Percentiles rank a stretch among this genome's conserved stretches.
phyloP scores from a whole-genome alignment of 2,888 invertebrate genomes.

The Arenicola marina region DNA sequence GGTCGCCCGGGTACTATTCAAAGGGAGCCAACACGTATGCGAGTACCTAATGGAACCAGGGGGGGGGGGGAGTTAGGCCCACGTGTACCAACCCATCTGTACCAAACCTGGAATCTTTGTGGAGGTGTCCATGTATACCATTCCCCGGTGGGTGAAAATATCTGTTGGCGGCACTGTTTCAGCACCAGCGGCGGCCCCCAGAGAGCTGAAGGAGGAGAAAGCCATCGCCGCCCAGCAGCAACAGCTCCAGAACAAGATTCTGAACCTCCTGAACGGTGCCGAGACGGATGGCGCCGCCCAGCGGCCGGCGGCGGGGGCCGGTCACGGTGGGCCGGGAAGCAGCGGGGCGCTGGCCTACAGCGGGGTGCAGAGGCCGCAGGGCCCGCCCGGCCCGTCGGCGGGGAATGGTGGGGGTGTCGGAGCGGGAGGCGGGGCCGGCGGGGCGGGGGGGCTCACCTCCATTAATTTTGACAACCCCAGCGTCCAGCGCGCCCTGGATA shows the following conservation, averaged over 20 bases:
- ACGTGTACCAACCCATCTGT: too few species aligned
- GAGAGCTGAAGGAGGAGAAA: constrained; percentile 12
- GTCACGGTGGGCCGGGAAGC: background rate
- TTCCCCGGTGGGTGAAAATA: too few species aligned
- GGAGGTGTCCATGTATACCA: too few species aligned
- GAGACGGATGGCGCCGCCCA: background rate
- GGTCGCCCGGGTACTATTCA: too few species aligned
- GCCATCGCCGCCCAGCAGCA: constrained; percentile 63
- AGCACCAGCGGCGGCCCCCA: too few species aligned
- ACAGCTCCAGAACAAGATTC: constrained; percentile 77
- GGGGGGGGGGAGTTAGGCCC: too few species aligned
- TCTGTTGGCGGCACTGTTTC: too few species aligned
- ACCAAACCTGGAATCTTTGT: too few species aligned
- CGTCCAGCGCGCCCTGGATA: constrained; percentile 62
- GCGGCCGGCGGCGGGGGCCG: background rate
- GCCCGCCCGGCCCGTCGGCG: too few species aligned
- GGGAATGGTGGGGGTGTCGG: background rate
- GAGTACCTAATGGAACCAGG: too few species aligned
- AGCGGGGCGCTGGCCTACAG: background rate
- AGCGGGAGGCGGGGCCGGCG: background rate
- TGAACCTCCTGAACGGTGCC: constrained; percentile 67
- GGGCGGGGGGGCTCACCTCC: background rate
- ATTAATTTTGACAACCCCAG: constrained; percentile 62
- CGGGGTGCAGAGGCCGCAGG: background rate
- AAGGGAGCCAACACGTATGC: too few species aligned